These are phyloP conservation scores for Clitarchus hookeri DNA, from an alignment of 2,888 invertebrate species.

Conservation along the genomic window DNA sequence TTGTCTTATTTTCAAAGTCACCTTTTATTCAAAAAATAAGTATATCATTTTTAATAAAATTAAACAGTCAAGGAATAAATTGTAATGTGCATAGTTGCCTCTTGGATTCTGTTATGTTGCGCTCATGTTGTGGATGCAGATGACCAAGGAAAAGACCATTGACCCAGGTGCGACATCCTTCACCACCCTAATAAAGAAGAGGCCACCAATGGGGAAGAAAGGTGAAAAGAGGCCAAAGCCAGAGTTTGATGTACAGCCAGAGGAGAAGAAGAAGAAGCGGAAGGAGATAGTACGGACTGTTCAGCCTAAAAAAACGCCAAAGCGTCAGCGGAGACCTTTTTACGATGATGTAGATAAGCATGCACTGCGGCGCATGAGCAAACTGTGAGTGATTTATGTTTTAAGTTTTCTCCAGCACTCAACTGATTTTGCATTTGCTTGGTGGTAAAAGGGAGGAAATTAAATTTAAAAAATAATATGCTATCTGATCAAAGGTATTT, in stretches of 20 bases:
- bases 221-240: not conserved
- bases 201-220: slow-evolving; percentile 23
- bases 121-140: not conserved
- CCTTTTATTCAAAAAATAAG: too few relatives aligned
- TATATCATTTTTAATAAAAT: too few relatives aligned
- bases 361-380: slow-evolving; percentile 66
- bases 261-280: slow-evolving; percentile 26
- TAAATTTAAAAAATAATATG: not conserved
- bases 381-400: slow-evolving; percentile 48
- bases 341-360: slow-evolving; percentile 68
- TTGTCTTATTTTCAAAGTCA: too few relatives aligned
- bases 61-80: too few relatives aligned
- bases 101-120: too few relatives aligned
- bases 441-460: not conserved
- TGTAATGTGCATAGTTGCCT: too few relatives aligned
- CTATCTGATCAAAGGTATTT: too few relatives aligned
- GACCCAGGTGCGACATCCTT: not conserved
- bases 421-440: not conserved
- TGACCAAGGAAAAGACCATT: slow-evolving; percentile 7
- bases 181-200: not conserved
- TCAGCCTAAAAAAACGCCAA: slow-evolving; percentile 36
- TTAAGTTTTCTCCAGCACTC: too few relatives aligned
- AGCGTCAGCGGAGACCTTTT: slow-evolving; percentile 45
- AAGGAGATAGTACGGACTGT: slow-evolving; percentile 32
- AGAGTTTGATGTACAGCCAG: not conserved